Evolutionary conservation across 2,113 vertebrate species (phyloP).

Genomic region (Catharus fuscescens): DNA sequence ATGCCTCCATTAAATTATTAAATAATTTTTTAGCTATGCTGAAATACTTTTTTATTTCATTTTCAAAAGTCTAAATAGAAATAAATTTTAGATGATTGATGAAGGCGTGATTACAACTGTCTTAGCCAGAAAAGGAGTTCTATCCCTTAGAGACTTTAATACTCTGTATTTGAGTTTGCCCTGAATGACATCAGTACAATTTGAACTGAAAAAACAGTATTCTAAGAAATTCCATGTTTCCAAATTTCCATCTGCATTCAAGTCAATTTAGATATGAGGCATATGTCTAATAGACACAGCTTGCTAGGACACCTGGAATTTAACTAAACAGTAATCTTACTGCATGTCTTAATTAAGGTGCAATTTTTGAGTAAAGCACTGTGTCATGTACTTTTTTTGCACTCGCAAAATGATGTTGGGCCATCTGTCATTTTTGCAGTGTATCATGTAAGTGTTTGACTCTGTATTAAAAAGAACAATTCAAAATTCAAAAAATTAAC

Average conservation of each 20-base stretch:
- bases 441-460: background rate
- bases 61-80: background rate
- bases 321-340: background rate
- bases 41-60: background rate
- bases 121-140: background rate
- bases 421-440: background rate
- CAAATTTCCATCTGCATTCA: conserved; percentile 7
- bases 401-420: background rate
- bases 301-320: background rate
- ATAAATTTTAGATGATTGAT: background rate
- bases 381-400: background rate
- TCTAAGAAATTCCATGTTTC: conserved; percentile 38
- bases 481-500: background rate
- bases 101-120: background rate
- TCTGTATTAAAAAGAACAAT: background rate
- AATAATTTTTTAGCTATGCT: background rate
- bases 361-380: background rate
- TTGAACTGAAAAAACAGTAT: conserved; percentile 5
- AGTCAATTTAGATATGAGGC: background rate
- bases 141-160: background rate
- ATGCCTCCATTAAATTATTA: background rate
- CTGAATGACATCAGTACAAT: conserved; percentile 13
- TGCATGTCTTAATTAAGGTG: background rate
- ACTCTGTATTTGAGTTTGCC: background rate
- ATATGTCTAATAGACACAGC: background rate